Evolutionary conservation across 2,888 invertebrate species (phyloP), one percentile per base, ranked within the genome.

Genomic region (Cephus nigrinus): DNA sequence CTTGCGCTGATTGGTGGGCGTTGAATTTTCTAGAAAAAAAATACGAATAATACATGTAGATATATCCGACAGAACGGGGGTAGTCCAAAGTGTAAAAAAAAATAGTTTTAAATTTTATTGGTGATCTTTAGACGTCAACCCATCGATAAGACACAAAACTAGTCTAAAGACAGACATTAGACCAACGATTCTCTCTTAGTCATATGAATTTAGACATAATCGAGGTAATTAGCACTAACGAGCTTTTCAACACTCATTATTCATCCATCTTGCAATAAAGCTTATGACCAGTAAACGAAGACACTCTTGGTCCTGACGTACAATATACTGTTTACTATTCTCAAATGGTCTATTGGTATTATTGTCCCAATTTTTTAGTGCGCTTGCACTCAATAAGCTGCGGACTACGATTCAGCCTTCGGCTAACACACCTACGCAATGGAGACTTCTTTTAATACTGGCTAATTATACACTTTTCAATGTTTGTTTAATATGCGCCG

Each of bases 1-100:
- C 81, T 90, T 91, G 78, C 90, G 89, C 73, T 88, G 87, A 80
- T 92, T 86, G n/a, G 76, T 40, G 11, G 81, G 81, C 11, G 84
- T 79, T 1, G 85, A 83, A 79, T 85, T 85, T n/a, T 86, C 89
- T 89, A 81, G 9, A 86, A 84, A 69, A 79, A 72, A 36, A 73
- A 69, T 30, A 68, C 23, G 0, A 55, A 9, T 2, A 9, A 55
- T 23, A 23, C 23, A 55, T 55, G 9, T 1, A 23, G 23, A 55
- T 55, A 23, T 23, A 55, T 55, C 2, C 55, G 2, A 9, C 23
- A 9, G 23, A 55, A 55, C 9, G 9, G 1, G 9, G 9, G 1
- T 55, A 55, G 55, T 55, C 9, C 5, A 23, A 9, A 1, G 15
- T 23, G 23, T 55, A 23, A 23, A 36, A 1, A 12, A 40, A 55